Conservation (phyloP, 30 jellyfish, hydroid and myxozoan species). For the Turritopsis dohrnii region DNA sequence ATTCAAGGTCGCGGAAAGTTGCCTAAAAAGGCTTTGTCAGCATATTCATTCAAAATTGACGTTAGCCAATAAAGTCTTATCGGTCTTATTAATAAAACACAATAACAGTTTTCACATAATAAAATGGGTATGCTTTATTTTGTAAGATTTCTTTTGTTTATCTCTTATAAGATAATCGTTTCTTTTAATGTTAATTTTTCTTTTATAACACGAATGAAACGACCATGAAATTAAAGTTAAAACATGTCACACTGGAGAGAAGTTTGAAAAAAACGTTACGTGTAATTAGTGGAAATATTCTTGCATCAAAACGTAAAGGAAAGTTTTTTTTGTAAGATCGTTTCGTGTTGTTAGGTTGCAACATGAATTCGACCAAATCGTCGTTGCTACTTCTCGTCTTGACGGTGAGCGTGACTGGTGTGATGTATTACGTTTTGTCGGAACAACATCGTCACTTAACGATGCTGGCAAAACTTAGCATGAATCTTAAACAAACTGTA, state of each 20-base stretch:
- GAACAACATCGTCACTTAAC: neutral
- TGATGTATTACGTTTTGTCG: neutral
- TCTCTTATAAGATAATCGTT: neutral
- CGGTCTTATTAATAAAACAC: neutral
- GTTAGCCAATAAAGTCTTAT: neutral
- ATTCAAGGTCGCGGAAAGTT: neutral
- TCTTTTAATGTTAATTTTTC: neutral
- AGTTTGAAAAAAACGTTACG: too few relatives aligned
- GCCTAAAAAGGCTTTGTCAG: neutral
- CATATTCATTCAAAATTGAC: neutral
- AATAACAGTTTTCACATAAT: neutral
- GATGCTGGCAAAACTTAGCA: constrained; percentile 2
- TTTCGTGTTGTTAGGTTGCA: too few relatives aligned
- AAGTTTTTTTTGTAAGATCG: too few relatives aligned
- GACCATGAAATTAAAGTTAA: neutral
- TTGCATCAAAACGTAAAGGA: too few relatives aligned
- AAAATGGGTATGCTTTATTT: neutral
- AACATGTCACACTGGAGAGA: neutral
- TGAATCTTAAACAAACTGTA: neutral
- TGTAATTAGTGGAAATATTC: neutral
- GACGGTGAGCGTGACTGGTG: neutral
- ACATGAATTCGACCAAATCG: neutral
- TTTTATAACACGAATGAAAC: neutral
- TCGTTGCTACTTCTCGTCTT: neutral
- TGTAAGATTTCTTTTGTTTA: neutral